Conservation (phyloP, 2,888 invertebrate species). For the Icerya purchasi region DNA sequence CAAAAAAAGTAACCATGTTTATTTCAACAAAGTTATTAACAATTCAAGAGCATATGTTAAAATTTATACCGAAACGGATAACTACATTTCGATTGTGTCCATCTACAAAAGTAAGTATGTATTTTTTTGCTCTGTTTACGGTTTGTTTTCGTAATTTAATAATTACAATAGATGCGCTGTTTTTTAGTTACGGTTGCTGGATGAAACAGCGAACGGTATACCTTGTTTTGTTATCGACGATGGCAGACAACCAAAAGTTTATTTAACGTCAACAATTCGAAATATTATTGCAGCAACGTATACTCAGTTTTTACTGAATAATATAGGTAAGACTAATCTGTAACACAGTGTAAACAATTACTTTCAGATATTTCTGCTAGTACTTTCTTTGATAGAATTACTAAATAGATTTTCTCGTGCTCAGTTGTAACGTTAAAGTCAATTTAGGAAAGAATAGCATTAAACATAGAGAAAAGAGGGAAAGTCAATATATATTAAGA, state of each 20-base stretch:
- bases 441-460: not conserved
- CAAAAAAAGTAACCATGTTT: conserved; percentile 72
- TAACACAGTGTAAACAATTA: not conserved
- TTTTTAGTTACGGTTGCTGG: conserved; percentile 48
- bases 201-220: conserved; percentile 31
- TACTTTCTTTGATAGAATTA: not conserved
- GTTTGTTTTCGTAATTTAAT: not conserved
- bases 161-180: no score
- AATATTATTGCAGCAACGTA: conserved; percentile 84
- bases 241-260: conserved; percentile 69
- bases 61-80: conserved; percentile 77
- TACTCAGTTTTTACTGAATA: conserved; percentile 71
- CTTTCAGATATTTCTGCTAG: not conserved
- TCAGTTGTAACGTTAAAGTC: not conserved
- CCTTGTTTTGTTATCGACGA: conserved; percentile 66
- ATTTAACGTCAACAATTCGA: conserved; percentile 59
- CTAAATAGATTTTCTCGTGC: not conserved
- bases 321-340: conserved; percentile 39
- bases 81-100: conserved; percentile 82
- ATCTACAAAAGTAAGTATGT: conserved; percentile 55
- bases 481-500: no score
- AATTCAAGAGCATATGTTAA: conserved; percentile 77
- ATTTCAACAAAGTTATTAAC: conserved; percentile 80
- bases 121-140: not conserved
- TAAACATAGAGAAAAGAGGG: no score